Base-by-base conservation (phyloP, 2,797 vertebrate genomes). In the Menidia menidia region DNA sequence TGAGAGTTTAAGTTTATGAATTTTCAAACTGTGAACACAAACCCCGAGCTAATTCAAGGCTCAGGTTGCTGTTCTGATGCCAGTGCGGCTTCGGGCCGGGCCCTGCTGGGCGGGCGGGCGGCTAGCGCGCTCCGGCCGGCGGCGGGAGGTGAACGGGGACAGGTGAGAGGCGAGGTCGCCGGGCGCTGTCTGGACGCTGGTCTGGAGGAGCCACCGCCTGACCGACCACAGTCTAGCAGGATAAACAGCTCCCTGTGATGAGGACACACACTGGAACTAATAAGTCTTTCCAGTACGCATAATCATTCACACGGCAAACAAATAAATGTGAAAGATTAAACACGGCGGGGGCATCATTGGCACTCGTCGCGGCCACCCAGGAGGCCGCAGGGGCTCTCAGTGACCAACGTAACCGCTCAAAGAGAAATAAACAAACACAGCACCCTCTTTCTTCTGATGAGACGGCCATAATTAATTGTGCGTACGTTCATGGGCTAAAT, bases 271-370 rank as follows among this genome's bases (percentile, higher is more conserved):
- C 84, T 77, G 59, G 84, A 86, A 80, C 87, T 84, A 87, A 93
- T 91, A 80, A 73, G 83, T 76, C 73, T 92, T 93, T 93, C 91
- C 89, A 91, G 81, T 79, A 72, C 88, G 88, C 91, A 89, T 93
- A 92, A 93, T 93, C 88, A 88, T 90, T 82, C 87, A 74, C 75
- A 93, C 88, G 79, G 83, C 90, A 93, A 93, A 94, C 90, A 93
- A 94, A 92, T 93, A 94, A 89, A 92, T 82, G 81, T 87, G 64
- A 43, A 70, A 85, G 89, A 92, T 90, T 90, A 93, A 93, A 94
- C 89, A 93, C 45, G 35, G 66, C 48, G 32, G 80, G 82, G 81
- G 87, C 89, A 92, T 92, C 89, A 79, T 92, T 94, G 93, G 91
- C 89, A 54, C 33, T 4, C 42, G 56, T 75, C 32, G 2, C 1